Base-by-base conservation (phyloP, 2,113 vertebrate genomes). In the Anas platyrhynchos region DNA sequence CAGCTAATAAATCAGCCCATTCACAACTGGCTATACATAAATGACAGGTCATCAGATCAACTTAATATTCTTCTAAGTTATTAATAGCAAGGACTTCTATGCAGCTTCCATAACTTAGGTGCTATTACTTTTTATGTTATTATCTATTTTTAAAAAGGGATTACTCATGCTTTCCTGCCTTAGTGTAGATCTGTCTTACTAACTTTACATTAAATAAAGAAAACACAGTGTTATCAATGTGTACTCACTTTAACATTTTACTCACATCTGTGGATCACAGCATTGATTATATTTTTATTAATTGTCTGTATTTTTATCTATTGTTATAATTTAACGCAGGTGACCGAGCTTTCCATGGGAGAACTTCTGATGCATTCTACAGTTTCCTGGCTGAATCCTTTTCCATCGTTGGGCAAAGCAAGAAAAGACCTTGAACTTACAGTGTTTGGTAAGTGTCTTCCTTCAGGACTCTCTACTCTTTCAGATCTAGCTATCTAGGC, bases 271-370 rank as follows among this genome's bases (percentile, higher is more conserved):
- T 75, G 46, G 18, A 80, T 67, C 1, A 2, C 62, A 86, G 74
- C 48, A 52, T 17, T 48, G 71, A 65, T 79, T 87, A 10, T n/a
- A 20, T 55, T 63, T 41, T 38, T 48, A 34, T 20, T 38, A 94
- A 20, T 52, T 69, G 10, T 85, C 92, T 87, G 9, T 36, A 20
- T 55, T 65, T 41, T 41, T 48, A 34, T 20, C 38, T 94, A 21
- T 52, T 69, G 10, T 86, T 95, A 22, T 26, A 65, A 95, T 84
- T 61, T 41, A 58, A 87, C 68, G 32, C 74, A 99, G 99, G 99
- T 99, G 83, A 99, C 99, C 13, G 99, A 99, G 95, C 99, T 99
- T 93, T 99, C 99, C 26, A 99, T 99, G 99, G 99, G 99, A 92
- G 99, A 99, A 94, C 99, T 99, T 90, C 98, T 99, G 97, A 98